Evolutionary conservation across 2,888 invertebrate species (phyloP).

Genomic region (Ctenicera cuprea): DNA sequence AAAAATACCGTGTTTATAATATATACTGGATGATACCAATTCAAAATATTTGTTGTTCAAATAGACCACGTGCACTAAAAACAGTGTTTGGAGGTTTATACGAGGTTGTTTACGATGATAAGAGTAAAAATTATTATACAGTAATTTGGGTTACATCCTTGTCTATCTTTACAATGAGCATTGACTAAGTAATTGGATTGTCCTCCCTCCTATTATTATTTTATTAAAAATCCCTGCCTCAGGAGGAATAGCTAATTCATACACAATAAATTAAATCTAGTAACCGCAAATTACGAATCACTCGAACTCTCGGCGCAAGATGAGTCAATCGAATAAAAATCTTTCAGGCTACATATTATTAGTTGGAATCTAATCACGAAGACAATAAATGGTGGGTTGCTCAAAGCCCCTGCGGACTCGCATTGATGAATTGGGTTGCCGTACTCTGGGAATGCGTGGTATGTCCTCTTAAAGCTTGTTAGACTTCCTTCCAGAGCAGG

Average conservation of each 20-base stretch:
- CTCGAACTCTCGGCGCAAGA: neutral
- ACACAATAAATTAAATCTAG: neutral
- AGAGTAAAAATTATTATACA: too few species aligned
- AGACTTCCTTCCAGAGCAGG: neutral
- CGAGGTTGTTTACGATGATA: too few species aligned
- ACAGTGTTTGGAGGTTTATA: too few species aligned
- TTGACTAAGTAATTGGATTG: too few species aligned
- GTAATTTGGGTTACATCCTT: too few species aligned
- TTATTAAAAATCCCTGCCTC: too few species aligned
- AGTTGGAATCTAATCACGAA: conserved; percentile 10
- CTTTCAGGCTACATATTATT: conserved; percentile 1
- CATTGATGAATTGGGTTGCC: conserved; percentile 10
- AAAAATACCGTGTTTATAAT: too few species aligned
- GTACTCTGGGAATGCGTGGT: conserved; percentile 8
- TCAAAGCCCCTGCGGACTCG: neutral
- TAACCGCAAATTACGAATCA: neutral
- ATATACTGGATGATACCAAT: too few species aligned
- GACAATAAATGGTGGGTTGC: conserved; percentile 16
- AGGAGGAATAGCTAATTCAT: neutral
- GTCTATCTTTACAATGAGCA: too few species aligned
- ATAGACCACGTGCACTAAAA: too few species aligned
- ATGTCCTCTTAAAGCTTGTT: neutral
- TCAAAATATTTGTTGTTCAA: too few species aligned
- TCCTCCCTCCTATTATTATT: too few species aligned
- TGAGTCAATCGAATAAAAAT: conserved; percentile 7